A percentile compares a stretch with the other conserved stretches of the same genome.
phyloP scores from a whole-genome alignment of 2,888 invertebrate genomes.

The Automeris io region DNA sequence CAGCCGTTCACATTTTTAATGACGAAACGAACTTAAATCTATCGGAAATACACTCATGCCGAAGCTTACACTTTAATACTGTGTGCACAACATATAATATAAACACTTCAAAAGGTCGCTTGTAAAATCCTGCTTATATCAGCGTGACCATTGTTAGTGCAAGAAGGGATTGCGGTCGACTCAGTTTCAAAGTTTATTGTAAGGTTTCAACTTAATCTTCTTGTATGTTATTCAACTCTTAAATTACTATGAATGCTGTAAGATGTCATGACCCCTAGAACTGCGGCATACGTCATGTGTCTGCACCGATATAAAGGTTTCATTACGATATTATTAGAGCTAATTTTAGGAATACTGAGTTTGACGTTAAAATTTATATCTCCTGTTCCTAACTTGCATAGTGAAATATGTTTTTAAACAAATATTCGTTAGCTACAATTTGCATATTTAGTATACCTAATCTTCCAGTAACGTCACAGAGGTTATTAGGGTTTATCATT shows the following conservation, averaged over 20 bases:
- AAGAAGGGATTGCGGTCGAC: conserved; percentile 19
- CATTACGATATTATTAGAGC: background rate
- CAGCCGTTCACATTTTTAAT: no score
- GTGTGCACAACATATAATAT: no score
- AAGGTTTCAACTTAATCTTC: conserved; percentile 17
- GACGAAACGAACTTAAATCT: no score
- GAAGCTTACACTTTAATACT: no score
- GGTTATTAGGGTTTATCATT: no score
- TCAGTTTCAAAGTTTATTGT: conserved; percentile 10
- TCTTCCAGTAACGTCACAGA: no score
- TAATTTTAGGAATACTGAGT: background rate
- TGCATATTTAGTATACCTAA: no score
- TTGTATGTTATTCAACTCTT: conserved; percentile 3
- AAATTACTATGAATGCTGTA: background rate
- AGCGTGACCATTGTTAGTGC: conserved; percentile 16
- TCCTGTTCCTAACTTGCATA: background rate
- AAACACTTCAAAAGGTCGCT: no score
- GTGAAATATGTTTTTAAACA: no score
- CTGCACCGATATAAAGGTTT: background rate
- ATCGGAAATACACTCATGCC: no score
- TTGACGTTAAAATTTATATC: background rate
- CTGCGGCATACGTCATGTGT: background rate
- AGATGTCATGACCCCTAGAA: background rate
- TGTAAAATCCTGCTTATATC: conserved; percentile 35
- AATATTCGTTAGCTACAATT: no score